phyloP scores from a whole-genome alignment of 2,113 vertebrate genomes.

The Otis tarda region DNA sequence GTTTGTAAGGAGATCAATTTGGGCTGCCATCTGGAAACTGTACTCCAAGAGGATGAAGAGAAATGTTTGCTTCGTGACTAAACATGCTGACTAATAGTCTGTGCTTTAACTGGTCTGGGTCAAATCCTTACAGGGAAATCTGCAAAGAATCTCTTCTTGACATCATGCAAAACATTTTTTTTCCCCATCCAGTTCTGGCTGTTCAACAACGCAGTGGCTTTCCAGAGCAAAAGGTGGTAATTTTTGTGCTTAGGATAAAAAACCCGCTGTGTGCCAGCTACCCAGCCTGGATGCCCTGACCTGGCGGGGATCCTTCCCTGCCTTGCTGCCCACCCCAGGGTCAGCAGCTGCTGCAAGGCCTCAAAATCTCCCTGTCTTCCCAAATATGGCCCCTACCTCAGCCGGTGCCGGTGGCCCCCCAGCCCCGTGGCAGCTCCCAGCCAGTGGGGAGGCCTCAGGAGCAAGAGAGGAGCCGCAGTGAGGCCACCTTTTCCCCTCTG shows the following conservation, averaged over 20 bases:
- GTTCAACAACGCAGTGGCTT: rapidly evolving
- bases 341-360: rapidly evolving
- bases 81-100: slow-evolving; percentile 45
- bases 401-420: background rate
- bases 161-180: background rate
- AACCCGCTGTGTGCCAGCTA: rapidly evolving
- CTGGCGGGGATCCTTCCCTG: rapidly evolving
- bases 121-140: slow-evolving; percentile 43
- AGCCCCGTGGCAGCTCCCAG: background rate
- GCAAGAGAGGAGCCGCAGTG: rapidly evolving
- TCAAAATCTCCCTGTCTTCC: rapidly evolving
- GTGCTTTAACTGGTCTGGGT: background rate
- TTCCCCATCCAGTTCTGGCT: background rate
- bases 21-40: slow-evolving; percentile 53
- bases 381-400: rapidly evolving
- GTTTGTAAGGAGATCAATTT: background rate
- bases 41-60: background rate
- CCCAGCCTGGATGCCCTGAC: too few relatives aligned
- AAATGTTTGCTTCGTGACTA: slow-evolving; percentile 38
- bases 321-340: rapidly evolving
- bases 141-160: background rate
- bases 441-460: background rate
- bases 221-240: too few relatives aligned
- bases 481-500: rapidly evolving
- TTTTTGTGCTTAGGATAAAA: background rate